These are phyloP conservation scores for Choloepus didactylus DNA, from an alignment of 2,797 vertebrate genomes.

Conservation along the genomic window DNA sequence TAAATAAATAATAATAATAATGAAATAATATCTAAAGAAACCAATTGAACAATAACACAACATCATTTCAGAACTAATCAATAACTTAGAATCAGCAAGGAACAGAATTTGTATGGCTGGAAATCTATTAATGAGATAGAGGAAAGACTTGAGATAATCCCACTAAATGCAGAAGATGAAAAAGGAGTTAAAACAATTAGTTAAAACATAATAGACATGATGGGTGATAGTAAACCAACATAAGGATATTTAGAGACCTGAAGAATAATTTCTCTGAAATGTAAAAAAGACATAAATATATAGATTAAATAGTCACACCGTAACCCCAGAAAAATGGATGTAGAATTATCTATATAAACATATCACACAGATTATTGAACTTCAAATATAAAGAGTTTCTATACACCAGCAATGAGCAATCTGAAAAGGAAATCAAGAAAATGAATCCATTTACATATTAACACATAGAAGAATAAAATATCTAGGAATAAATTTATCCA, in stretches of 20 bases:
- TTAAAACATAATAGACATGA: background rate
- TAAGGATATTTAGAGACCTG: background rate
- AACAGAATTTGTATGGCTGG: background rate
- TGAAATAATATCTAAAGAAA: background rate
- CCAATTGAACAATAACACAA: background rate
- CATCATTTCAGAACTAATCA: conserved; percentile 20
- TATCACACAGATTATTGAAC: background rate
- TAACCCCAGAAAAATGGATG: background rate
- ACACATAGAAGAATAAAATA: no score
- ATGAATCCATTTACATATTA: no score
- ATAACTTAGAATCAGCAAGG: conserved; percentile 11
- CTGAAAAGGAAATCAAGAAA: no score
- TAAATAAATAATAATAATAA: background rate
- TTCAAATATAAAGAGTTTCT: background rate
- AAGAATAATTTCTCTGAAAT: conserved; percentile 32
- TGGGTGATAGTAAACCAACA: background rate
- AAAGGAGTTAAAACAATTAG: background rate
- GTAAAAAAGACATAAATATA: background rate
- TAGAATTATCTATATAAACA: background rate
- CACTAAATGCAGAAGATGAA: background rate
- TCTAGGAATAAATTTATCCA: no score
- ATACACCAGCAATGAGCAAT: no score
- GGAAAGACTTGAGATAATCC: background rate
- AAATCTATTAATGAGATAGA: conserved; percentile 3
- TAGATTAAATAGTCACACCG: background rate